A percentile compares a stretch with the other conserved stretches of the same genome.
phyloP scores from a whole-genome alignment of 2,797 vertebrate species.

The Alca torda region DNA sequence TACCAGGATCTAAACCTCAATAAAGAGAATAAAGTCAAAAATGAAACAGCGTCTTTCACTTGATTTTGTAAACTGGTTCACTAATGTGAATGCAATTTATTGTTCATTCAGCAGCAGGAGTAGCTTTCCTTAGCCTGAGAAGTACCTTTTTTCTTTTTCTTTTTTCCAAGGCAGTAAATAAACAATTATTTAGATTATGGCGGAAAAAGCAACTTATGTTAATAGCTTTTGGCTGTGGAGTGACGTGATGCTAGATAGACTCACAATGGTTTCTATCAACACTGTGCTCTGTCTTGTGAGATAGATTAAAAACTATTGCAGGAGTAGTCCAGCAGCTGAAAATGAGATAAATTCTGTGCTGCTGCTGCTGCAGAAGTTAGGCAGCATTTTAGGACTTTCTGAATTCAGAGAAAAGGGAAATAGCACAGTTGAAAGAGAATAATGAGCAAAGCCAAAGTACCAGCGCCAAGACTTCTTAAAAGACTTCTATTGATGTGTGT shows the following conservation, averaged over 20 bases:
- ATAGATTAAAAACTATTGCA: not conserved
- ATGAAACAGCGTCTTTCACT: conserved; percentile 39
- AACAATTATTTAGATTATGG: conserved; percentile 1
- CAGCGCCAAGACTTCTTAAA: conserved; percentile 5
- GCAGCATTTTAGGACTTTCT: not conserved
- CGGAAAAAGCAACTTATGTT: not conserved
- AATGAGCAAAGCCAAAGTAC: conserved; percentile 8
- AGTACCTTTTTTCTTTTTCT: not conserved
- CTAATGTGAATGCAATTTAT: conserved; percentile 72
- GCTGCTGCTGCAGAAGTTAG: not conserved
- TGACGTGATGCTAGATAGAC: not conserved
- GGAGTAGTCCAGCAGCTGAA: not conserved
- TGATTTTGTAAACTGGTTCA: conserved; percentile 12
- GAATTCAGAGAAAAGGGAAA: conserved; percentile 2
- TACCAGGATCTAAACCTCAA: conserved; percentile 70
- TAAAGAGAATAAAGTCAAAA: conserved; percentile 62
- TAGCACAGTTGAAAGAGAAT: not conserved
- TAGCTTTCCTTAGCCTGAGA: not conserved
- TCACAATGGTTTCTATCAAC: not conserved
- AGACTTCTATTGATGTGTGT: conserved; percentile 43
- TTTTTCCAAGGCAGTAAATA: not conserved
- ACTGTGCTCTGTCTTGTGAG: not conserved
- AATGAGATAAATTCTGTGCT: not conserved
- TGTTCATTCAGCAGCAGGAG: not conserved
- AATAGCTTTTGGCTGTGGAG: not conserved